Percentiles rank a stretch among this genome's conserved stretches.
Conservation (phyloP, 2,888 invertebrate genomes). For the Troides aeacus region DNA sequence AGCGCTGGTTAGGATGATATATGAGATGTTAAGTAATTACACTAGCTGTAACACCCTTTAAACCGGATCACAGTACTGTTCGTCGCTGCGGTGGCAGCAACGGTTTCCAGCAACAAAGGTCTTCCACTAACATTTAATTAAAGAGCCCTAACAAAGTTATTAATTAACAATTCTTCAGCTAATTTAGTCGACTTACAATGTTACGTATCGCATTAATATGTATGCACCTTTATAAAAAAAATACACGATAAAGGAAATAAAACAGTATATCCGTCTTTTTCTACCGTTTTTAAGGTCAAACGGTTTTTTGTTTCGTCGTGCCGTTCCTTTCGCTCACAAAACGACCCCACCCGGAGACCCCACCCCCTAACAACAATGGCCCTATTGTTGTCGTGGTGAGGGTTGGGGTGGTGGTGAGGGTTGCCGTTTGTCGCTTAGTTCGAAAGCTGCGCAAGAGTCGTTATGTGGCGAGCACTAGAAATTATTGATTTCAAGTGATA, state of each 20-base stretch:
- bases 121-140: too few species aligned
- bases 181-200: not conserved
- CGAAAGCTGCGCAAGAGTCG: constrained; percentile 46
- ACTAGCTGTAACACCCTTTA: too few species aligned
- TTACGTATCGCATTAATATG: constrained; percentile 28
- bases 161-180: too few species aligned
- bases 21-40: too few species aligned
- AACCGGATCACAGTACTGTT: too few species aligned
- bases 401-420: constrained; percentile 18
- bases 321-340: constrained; percentile 39
- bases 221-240: constrained; percentile 30
- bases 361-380: constrained; percentile 47
- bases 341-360: constrained; percentile 34
- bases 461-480: constrained; percentile 9
- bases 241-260: not conserved
- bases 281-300: constrained; percentile 30
- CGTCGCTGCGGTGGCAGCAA: too few species aligned
- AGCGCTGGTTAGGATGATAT: too few species aligned
- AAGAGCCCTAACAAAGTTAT: too few species aligned
- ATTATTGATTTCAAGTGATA: constrained; percentile 13
- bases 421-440: constrained; percentile 33
- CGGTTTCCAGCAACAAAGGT: too few species aligned
- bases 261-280: constrained; percentile 40
- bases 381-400: constrained; percentile 43
- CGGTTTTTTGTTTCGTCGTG: constrained; percentile 37